Evolutionary conservation across 2,888 invertebrate species (phyloP), one percentile per base, ranked within the genome.

Genomic region (Chrysina gloriosa): DNA sequence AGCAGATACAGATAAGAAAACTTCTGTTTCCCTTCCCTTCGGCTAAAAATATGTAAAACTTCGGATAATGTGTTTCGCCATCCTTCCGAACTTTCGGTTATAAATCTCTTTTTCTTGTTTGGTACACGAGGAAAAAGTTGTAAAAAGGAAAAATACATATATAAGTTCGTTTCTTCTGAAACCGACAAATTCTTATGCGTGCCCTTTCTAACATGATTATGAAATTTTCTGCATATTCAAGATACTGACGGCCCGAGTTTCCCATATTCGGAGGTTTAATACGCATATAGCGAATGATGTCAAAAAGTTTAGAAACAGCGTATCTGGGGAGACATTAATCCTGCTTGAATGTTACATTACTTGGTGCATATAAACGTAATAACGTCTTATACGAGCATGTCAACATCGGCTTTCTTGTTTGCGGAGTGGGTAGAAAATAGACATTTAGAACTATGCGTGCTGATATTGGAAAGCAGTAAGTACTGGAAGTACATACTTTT

Each of bases 1-100:
- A 58, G 42, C 39, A 58, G 58, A 39, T 36, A 58, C 14, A 58
- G 58, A 58, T 58, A 58, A 58, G 58, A 23, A 58, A 58, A 58
- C 58, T 58, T 58, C 36, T 58, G 58, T 58, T 58, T 19, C 39
- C 23, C 27, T 39, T 39, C 58, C 58, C 39, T 39, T 39, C 25
- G 25, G 25, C 58, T 25, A 39, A 39, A 58, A 58, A 58, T 58
- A 58, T 58, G 58, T 39, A 58, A 58, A 58, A 58, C 58, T 58
- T 58, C 39, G 58, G 36, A 56, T 56, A 58, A 58, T 58, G 39
- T 58, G 58, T 58, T 58, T 39, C 16, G 36, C 58, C 39, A 42
- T 58, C 39, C 42, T 39, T 58, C 25, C 58, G 25, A 58, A 58
- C 58, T 58, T 58, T 42, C 39, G 16, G 16, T 27, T 9, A 58